Evolutionary conservation across 2,113 vertebrate species (phyloP).

Genomic region (Raja brachyura): DNA sequence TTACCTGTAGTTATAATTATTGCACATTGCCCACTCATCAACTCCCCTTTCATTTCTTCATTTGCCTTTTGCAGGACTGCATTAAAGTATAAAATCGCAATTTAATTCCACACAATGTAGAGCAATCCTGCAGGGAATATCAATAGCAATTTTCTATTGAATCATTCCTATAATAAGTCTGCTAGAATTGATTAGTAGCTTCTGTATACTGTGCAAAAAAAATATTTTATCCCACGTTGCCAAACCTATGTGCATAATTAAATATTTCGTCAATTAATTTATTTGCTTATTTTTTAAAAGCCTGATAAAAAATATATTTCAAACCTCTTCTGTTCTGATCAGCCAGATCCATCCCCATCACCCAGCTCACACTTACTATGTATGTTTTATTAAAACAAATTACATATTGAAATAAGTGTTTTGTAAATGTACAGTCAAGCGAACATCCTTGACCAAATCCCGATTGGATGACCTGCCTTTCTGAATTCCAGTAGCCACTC

Average conservation of each 20-base stretch:
- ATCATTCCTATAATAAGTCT: background rate
- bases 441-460: background rate
- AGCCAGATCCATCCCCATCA: background rate
- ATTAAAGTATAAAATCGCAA: background rate
- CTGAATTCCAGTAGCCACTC: too few relatives aligned
- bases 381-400: background rate
- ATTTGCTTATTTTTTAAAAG: background rate
- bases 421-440: background rate
- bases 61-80: background rate
- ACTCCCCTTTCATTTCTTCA: background rate
- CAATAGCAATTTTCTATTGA: background rate
- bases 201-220: background rate
- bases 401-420: background rate
- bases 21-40: background rate
- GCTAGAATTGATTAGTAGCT: background rate
- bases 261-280: background rate
- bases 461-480: background rate
- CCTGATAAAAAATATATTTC: background rate
- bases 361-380: background rate
- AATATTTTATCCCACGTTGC: too few relatives aligned
- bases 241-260: too few relatives aligned
- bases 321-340: background rate
- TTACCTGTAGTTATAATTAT: too few relatives aligned
- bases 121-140: background rate
- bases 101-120: background rate